Conservation (phyloP, 1,140 invertebrate genomes). For the Macrobrachium nipponense region DNA sequence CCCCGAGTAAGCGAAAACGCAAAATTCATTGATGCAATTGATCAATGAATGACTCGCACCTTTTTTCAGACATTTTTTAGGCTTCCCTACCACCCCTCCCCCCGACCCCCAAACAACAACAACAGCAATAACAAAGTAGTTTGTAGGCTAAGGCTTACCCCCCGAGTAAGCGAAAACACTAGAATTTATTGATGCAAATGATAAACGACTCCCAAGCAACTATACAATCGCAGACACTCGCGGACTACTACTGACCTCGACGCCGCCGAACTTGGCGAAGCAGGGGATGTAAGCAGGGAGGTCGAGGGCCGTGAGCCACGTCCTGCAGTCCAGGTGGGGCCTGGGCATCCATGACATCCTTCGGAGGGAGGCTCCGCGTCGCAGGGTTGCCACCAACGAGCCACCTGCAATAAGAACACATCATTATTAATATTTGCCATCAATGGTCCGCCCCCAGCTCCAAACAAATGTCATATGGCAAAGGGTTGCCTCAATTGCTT, state of each 20-base stretch:
- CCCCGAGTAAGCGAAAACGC: too few relatives aligned
- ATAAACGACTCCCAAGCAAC: not conserved
- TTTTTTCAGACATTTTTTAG: too few relatives aligned
- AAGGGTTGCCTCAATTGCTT: not conserved
- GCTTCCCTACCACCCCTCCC: too few relatives aligned
- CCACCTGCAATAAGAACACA: constrained; percentile 1
- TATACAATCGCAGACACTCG: too few relatives aligned
- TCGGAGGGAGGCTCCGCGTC: constrained; percentile 44
- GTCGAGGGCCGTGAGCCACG: constrained; percentile 48
- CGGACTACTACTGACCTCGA: constrained; percentile 31
- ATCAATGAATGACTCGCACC: too few relatives aligned
- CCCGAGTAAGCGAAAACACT: too few relatives aligned
- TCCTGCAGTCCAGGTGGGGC: constrained; percentile 48
- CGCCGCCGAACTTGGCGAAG: constrained; percentile 45
- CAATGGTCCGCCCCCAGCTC: too few relatives aligned
- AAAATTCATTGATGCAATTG: too few relatives aligned
- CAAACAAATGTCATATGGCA: not conserved
- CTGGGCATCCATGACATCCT: constrained; percentile 53
- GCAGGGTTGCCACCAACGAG: constrained; percentile 38
- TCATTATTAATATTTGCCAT: not conserved
- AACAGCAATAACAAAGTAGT: too few relatives aligned
- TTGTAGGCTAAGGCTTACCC: too few relatives aligned
- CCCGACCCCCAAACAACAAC: too few relatives aligned
- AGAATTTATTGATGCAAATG: not conserved
- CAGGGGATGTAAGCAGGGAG: constrained; percentile 19